Conservation (phyloP, 1,140 invertebrate species). For the Vollenhovia emeryi region DNA sequence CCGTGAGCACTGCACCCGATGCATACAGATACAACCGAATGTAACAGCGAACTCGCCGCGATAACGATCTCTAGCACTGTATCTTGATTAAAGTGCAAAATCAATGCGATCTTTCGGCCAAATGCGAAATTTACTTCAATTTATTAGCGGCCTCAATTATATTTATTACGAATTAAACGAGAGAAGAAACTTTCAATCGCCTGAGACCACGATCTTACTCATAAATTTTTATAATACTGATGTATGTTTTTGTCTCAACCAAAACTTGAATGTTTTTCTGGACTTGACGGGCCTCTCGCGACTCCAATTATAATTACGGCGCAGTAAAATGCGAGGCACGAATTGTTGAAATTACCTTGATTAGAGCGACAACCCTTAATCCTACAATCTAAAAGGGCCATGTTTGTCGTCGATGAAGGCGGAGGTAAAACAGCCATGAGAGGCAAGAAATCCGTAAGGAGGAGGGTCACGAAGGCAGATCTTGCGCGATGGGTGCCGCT, state of each 20-base stretch:
- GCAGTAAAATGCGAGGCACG: not conserved
- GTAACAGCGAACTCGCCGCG: not conserved
- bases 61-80: not conserved
- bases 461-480: conserved; percentile 18
- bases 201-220: not conserved
- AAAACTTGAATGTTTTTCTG: not conserved
- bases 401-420: conserved; percentile 9
- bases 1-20: not conserved
- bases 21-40: conserved; percentile 21
- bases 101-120: not conserved
- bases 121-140: not conserved
- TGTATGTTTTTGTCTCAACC: not conserved
- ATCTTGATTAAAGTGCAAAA: not conserved
- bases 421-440: not conserved
- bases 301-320: not conserved
- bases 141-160: not conserved
- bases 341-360: conserved; percentile 5
- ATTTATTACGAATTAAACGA: not conserved
- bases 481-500: conserved; percentile 18
- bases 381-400: not conserved
- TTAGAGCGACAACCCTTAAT: conserved; percentile 12
- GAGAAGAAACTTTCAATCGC: not conserved
- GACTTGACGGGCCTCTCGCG: not conserved
- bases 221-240: not conserved
- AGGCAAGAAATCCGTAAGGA: conserved; percentile 3